Base-by-base conservation (phyloP, 2,113 vertebrate species). In the Lophura nycthemera region DNA sequence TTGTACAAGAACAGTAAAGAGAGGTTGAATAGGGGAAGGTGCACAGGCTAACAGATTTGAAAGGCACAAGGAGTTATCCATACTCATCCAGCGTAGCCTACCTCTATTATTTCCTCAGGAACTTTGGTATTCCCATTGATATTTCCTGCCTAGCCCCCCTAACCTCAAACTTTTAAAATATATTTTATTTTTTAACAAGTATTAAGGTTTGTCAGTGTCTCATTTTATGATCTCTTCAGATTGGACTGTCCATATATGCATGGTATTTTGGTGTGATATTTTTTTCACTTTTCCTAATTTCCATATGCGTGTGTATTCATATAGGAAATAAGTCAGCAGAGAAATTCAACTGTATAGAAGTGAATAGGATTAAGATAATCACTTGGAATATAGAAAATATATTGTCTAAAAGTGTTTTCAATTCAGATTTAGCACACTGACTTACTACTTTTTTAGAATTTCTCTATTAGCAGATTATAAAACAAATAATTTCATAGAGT, bases 11-110 rank as follows among this genome's bases (percentile, higher is more conserved):
- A 10, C 32, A 10, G 10, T 50, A 43, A 69, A 22, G 69, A 30
- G 24, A 0, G 1, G 30, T 15, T 13, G 38, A 25, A 24, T 1
- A 14, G 34, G 13, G 25, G 1, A 8, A 27, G 6, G 13, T n/a
- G 10, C 36, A 19, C 64, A 16, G 29, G 7, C 22, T 71, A 45
- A 45, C 43, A 45, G 43, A 45, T 45, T 45, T 45, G 43, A 1
- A 5, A 67, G 5, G 34, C n/a, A 10, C 22, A 8, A 13, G 24
- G 24, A n/a, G 0, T 69, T 13, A 50, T n/a, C 20, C 3, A 3
- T n/a, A 15, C 29, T 22, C 1, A 0, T 40, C 25, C 18, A 43
- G 40, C 40, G 18, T 65, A 29, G 29, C 27, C 38, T 65, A 17
- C 18, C 40, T 30, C 15, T 40, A 12, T 4, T 19, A 30, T 20